Conservation (phyloP, 1,140 invertebrate species). For the Rhopalosiphum maidis region DNA sequence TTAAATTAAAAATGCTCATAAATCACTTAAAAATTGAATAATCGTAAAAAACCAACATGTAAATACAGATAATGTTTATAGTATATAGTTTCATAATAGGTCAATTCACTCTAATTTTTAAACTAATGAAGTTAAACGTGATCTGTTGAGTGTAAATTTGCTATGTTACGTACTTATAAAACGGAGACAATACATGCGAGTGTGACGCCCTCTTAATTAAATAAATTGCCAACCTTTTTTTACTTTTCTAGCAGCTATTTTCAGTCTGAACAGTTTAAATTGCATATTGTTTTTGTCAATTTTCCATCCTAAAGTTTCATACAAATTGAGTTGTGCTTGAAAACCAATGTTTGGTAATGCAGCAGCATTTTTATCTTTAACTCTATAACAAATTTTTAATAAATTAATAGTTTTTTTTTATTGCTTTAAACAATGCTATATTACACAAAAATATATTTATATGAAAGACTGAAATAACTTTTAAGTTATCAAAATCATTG, state of each 20-base stretch:
- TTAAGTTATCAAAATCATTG: background rate
- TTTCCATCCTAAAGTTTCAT: constrained; percentile 76
- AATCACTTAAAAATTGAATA: too few species aligned
- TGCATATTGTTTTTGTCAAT: constrained; percentile 75
- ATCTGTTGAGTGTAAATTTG: too few species aligned
- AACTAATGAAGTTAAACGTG: too few species aligned
- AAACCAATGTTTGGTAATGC: constrained; percentile 79
- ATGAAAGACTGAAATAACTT: background rate
- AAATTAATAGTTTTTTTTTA: constrained; percentile 25
- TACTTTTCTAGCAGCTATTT: constrained; percentile 79
- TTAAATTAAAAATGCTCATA: too few species aligned
- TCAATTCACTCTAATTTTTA: too few species aligned
- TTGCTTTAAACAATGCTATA: too few species aligned
- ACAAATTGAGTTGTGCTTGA: constrained; percentile 76
- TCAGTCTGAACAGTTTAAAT: constrained; percentile 78
- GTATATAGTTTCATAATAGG: too few species aligned
- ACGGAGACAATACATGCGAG: too few species aligned
- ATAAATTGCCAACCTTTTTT: constrained; percentile 68
- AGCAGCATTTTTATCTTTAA: constrained; percentile 71
- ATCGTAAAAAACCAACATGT: too few species aligned
- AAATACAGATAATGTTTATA: too few species aligned
- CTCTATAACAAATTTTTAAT: constrained; percentile 62
- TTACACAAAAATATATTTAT: background rate
- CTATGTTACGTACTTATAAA: too few species aligned
- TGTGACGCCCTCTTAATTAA: too few species aligned